Percentiles rank a stretch among this genome's conserved stretches.
These are phyloP conservation scores for Danio albolineatus DNA, from an alignment of 2,797 vertebrate genomes.

Conservation along the genomic window DNA sequence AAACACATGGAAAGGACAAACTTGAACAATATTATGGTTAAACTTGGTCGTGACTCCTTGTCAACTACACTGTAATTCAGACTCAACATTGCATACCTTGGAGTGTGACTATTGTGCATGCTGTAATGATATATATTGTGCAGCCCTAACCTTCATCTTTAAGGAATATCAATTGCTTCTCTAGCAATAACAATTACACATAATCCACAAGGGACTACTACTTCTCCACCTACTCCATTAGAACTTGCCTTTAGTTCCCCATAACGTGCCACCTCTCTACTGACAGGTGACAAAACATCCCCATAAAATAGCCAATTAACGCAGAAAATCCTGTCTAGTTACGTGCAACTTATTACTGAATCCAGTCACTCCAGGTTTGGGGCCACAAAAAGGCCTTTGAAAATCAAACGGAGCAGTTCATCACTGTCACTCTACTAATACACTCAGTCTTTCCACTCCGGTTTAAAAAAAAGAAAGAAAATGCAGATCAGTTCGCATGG, in stretches of 20 bases:
- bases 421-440: constrained; percentile 65
- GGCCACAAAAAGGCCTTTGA: constrained; percentile 39
- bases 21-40: no score
- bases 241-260: constrained; percentile 22
- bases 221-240: not conserved
- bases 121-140: no score
- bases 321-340: not conserved
- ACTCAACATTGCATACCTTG: no score
- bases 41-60: no score
- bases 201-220: not conserved
- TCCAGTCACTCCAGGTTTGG: constrained; percentile 28
- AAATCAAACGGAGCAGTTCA: constrained; percentile 56
- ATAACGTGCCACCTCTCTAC: constrained; percentile 7
- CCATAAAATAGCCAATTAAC: constrained; percentile 29
- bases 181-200: not conserved
- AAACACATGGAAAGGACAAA: no score
- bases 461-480: constrained; percentile 66
- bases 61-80: no score
- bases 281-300: constrained; percentile 48
- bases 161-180: no score
- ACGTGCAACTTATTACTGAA: constrained; percentile 30
- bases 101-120: no score
- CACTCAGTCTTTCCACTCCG: constrained; percentile 53
- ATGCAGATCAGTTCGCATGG: constrained; percentile 79
- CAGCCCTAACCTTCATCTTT: no score